Evolutionary conservation across 2,888 invertebrate genomes (phyloP).

Genomic region (Charanyca ferruginea): DNA sequence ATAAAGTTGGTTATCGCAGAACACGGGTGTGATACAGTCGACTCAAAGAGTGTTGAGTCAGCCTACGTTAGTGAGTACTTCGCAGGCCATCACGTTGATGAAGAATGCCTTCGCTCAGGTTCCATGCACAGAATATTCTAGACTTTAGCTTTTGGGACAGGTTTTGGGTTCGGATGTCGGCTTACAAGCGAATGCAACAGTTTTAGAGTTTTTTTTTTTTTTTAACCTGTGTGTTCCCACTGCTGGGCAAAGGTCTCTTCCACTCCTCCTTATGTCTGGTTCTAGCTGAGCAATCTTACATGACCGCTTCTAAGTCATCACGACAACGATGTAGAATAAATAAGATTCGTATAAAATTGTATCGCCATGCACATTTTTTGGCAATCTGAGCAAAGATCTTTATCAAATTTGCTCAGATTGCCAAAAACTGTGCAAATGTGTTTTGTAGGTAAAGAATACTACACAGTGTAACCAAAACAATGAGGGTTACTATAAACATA

Average conservation of each 20-base stretch:
- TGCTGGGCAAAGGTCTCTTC: no score
- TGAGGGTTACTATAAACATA: no score
- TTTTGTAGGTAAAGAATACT: no score
- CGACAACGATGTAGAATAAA: no score
- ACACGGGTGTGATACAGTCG: constrained; percentile 88
- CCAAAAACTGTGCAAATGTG: no score
- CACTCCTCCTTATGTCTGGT: no score
- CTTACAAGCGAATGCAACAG: background rate
- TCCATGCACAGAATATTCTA: constrained; percentile 64
- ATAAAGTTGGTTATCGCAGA: constrained; percentile 75
- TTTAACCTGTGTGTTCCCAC: no score
- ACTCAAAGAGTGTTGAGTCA: constrained; percentile 84
- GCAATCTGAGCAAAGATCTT: background rate
- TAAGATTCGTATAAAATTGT: background rate
- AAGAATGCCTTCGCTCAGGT: constrained; percentile 78
- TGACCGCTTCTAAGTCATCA: no score
- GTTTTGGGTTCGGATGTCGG: constrained; percentile 41
- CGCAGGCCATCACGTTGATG: constrained; percentile 84
- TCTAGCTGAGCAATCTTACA: no score
- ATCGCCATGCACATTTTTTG: background rate
- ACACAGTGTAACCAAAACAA: no score
- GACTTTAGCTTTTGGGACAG: constrained; percentile 57
- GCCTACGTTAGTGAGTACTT: constrained; percentile 84
- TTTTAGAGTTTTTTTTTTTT: no score
- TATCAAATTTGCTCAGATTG: background rate